Percentiles rank a stretch among this genome's conserved stretches.
Evolutionary conservation across 92 coral and sea anemone genomes (phyloP).

Genomic region (Epizoanthus fatuus): DNA sequence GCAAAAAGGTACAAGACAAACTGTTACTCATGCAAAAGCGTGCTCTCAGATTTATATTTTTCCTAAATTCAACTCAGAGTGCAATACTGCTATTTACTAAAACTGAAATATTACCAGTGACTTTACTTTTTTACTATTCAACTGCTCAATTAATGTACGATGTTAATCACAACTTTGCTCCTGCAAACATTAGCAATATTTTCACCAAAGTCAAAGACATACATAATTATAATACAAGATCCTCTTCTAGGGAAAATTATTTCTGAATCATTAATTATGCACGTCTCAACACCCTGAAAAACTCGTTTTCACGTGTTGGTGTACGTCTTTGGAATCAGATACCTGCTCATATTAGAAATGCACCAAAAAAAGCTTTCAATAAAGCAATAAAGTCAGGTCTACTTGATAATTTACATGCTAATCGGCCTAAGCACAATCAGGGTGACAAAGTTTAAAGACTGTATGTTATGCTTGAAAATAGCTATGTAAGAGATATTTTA

Average conservation of each 20-base stretch:
- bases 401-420: no score
- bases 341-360: no score
- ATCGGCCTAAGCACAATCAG: constrained; percentile 14
- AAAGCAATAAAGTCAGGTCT: no score
- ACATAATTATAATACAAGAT: not conserved
- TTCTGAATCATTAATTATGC: not conserved
- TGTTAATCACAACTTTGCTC: not conserved
- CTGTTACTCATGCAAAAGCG: not conserved
- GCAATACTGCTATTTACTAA: not conserved
- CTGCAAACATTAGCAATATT: constrained; percentile 1
- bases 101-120: constrained; percentile 1
- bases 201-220: not conserved
- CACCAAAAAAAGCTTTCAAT: no score
- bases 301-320: constrained; percentile 13
- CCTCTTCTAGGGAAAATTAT: not conserved
- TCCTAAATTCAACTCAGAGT: not conserved
- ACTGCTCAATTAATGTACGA: not conserved
- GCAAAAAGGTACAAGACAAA: constrained; percentile 9
- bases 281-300: not conserved
- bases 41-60: not conserved
- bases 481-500: not conserved
- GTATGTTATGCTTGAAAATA: not conserved
- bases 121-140: not conserved
- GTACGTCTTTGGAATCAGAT: not conserved
- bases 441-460: constrained; percentile 7